phyloP scores from a whole-genome alignment of 2,113 vertebrate species.

The Rostratula benghalensis region DNA sequence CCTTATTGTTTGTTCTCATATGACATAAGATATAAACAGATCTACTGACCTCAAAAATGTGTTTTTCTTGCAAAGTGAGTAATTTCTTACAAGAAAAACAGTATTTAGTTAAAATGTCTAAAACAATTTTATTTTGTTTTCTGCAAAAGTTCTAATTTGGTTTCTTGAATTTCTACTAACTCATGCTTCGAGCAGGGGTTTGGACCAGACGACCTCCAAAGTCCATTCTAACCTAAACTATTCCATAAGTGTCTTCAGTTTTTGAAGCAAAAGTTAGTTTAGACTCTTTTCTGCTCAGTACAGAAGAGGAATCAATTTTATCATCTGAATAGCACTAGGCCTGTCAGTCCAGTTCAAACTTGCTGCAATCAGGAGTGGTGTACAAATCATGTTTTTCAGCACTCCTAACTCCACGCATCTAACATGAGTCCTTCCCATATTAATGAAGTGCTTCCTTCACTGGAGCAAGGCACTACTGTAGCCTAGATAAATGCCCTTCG shows the following conservation, averaged over 20 bases:
- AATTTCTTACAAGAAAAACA: conserved; percentile 37
- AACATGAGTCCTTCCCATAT: not conserved
- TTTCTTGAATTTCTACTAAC: conserved; percentile 17
- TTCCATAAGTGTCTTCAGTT: not conserved
- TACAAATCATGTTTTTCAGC: not conserved
- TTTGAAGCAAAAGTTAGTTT: not conserved
- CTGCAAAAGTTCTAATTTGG: conserved; percentile 26
- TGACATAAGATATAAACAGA: conserved; percentile 50
- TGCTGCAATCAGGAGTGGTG: not conserved
- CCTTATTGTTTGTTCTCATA: conserved; percentile 52
- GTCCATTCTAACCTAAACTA: not conserved
- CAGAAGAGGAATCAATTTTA: not conserved
- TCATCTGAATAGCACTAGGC: not conserved
- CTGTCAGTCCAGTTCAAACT: not conserved
- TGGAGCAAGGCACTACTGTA: not conserved
- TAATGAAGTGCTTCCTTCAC: not conserved
- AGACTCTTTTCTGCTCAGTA: not conserved
- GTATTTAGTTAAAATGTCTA: not conserved
- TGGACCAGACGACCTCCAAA: not conserved
- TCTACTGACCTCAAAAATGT: conserved; percentile 54
- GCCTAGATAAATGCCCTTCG: not conserved
- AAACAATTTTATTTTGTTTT: not conserved
- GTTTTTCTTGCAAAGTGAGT: conserved; percentile 20
- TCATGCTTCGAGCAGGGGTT: not conserved
- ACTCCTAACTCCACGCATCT: not conserved